Base-by-base conservation (phyloP, 2,113 vertebrate genomes). In the Colaptes auratus region DNA sequence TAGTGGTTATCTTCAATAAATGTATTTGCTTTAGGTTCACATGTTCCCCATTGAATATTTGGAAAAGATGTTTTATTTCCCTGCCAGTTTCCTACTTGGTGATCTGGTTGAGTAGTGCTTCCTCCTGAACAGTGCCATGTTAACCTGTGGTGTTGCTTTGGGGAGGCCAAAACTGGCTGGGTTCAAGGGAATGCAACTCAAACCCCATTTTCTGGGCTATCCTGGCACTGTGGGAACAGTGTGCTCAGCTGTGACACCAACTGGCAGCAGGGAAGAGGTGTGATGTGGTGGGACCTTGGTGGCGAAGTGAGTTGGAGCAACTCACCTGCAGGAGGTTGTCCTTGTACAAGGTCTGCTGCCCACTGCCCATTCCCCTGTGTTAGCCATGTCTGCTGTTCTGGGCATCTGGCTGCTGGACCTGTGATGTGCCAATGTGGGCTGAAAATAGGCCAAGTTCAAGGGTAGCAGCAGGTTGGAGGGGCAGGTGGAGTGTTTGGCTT, bases 191-290 rank as follows among this genome's bases (percentile, higher is more conserved):
- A 20, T 8, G 7, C 27, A 35, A 35, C 60, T 36, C 56, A 23
- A 35, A 67, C 12, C 2, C 19, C 3, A 3, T 30, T 28, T 42
- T 39, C 19, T 25, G 61, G 7, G 4, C 31, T 87, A 3, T 52
- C 18, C 30, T 8, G 48, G 60, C n/a, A 6, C 55, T 4, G 24
- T 42, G 15, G 48, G 35, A 59, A 30, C 1, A 0, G 25, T 0
- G 0, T 72, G 44, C 42, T 59, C n/a, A 30, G 53, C 48, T 70
- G 15, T 30, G 44, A 31, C 12, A 5, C 48, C 1, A 2, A 24
- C 39, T 20, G 36, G n/a, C 7, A 35, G 33, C 25, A 3, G 24
- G 67, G 27, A 10, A 23, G 66, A 11, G 7, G 12, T 31, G 16
- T 1, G 30, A 9, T 39, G 39, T 3, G 14, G 30, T 39, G 73